A percentile compares a stretch with the other conserved stretches of the same genome.
phyloP scores from a whole-genome alignment of 64 coral and sea anemone genomes.

The Montipora cactus region DNA sequence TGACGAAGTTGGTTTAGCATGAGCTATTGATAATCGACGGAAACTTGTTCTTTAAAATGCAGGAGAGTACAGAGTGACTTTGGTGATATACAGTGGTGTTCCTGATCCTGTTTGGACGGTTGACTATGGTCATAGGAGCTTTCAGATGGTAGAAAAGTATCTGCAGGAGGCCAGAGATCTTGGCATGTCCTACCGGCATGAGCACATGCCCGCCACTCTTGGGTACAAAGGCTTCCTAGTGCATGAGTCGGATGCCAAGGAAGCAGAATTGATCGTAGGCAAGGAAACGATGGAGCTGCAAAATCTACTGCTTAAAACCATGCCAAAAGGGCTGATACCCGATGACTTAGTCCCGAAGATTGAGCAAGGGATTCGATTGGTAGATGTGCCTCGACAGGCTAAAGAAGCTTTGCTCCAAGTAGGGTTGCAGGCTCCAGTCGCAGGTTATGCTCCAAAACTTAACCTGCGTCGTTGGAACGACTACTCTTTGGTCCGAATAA shows the following conservation, averaged over 20 bases:
- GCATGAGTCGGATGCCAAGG: not conserved
- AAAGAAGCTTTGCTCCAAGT: not conserved
- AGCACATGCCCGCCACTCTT: constrained; percentile 24
- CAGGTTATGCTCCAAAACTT: constrained; percentile 29
- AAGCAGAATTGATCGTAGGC: constrained; percentile 40
- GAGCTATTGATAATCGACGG: not conserved
- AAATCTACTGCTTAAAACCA: constrained; percentile 41
- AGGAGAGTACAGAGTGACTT: constrained; percentile 34
- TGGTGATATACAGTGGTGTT: constrained; percentile 48
- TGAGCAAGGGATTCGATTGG: constrained; percentile 20
- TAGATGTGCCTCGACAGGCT: not conserved
- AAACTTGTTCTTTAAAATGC: constrained; percentile 24
- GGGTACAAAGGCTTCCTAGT: constrained; percentile 50
- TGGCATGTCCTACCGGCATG: not conserved
- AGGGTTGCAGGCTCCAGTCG: not conserved
- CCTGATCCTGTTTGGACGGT: constrained; percentile 55
- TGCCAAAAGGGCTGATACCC: constrained; percentile 21
- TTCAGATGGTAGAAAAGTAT: not conserved
- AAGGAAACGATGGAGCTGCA: not conserved
- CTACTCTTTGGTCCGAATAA: not conserved
- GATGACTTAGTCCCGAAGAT: constrained; percentile 12
- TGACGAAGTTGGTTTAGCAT: not conserved
- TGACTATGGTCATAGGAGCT: not conserved
- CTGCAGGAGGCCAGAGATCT: not conserved
- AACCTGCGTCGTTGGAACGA: constrained; percentile 27